Conservation (phyloP, 2,797 vertebrate species). For the Gymnothorax javanicus region DNA sequence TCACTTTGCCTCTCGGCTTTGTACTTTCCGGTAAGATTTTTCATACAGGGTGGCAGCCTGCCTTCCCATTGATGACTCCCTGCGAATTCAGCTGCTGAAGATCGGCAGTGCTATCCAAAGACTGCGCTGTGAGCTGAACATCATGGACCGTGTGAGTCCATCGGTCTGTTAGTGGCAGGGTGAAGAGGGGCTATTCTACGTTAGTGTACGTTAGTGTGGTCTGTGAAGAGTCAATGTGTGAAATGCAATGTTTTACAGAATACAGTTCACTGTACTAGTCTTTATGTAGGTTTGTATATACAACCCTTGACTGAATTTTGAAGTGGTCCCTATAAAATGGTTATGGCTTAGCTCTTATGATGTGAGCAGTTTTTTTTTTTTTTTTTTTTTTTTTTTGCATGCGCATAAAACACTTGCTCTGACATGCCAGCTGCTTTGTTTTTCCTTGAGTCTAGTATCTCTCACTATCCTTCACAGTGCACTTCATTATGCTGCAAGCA, state of each 20-base stretch:
- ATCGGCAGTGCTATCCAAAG: constrained; percentile 96
- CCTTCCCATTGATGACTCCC: constrained; percentile 90
- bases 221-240: not conserved
- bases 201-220: not conserved
- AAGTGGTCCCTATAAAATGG: not conserved
- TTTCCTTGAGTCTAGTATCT: constrained; percentile 35
- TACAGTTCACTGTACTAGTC: no score
- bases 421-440: not conserved
- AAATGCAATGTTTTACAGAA: no score
- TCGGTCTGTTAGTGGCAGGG: not conserved
- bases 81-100: constrained; percentile 91
- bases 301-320: not conserved
- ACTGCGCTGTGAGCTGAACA: constrained; percentile 94
- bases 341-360: no score
- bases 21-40: constrained; percentile 80
- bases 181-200: no score
- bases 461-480: constrained; percentile 73
- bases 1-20: constrained; percentile 34
- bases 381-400: not conserved
- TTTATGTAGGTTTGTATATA: not conserved
- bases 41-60: constrained; percentile 98
- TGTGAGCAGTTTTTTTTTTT: no score
- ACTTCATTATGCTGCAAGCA: constrained; percentile 97
- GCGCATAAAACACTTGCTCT: not conserved
- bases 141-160: constrained; percentile 89